Percentiles rank a stretch among this genome's conserved stretches.
phyloP scores from a whole-genome alignment of 2,888 invertebrate species.

The Lomographa bimaculata region DNA sequence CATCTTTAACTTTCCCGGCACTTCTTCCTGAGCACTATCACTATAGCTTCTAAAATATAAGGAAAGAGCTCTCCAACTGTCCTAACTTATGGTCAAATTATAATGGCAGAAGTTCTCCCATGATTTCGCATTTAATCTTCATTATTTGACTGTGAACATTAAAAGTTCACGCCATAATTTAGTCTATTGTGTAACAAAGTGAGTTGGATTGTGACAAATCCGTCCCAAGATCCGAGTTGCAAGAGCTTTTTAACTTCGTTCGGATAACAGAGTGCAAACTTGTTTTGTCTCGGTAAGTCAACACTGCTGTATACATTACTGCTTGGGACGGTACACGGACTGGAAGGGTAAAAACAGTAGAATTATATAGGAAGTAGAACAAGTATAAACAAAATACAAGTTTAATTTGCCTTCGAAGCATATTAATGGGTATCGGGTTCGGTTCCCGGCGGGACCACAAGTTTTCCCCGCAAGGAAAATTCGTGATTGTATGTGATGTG shows the following conservation, averaged over 20 bases:
- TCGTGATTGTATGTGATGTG: too few relatives aligned
- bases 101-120: constrained; percentile 16
- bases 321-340: not conserved
- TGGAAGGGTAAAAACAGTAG: not conserved
- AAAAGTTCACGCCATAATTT: constrained; percentile 6
- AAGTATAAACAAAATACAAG: too few relatives aligned
- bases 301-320: constrained; percentile 15
- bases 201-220: constrained; percentile 9
- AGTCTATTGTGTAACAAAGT: constrained; percentile 10
- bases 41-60: not conserved
- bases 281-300: constrained; percentile 16
- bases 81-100: constrained; percentile 13
- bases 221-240: constrained; percentile 1
- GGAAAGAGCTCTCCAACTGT: constrained; percentile 3
- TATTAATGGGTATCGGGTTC: too few relatives aligned
- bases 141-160: constrained; percentile 6
- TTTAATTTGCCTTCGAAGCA: too few relatives aligned
- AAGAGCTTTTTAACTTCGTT: constrained; percentile 12
- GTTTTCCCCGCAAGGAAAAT: too few relatives aligned
- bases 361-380: not conserved
- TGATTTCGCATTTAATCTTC: constrained; percentile 21
- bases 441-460: too few relatives aligned
- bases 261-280: constrained; percentile 12
- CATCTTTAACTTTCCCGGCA: too few relatives aligned
- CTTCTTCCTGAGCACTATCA: too few relatives aligned